Base-by-base conservation (phyloP, 2,888 invertebrate species). In the Monopis laevigella region DNA sequence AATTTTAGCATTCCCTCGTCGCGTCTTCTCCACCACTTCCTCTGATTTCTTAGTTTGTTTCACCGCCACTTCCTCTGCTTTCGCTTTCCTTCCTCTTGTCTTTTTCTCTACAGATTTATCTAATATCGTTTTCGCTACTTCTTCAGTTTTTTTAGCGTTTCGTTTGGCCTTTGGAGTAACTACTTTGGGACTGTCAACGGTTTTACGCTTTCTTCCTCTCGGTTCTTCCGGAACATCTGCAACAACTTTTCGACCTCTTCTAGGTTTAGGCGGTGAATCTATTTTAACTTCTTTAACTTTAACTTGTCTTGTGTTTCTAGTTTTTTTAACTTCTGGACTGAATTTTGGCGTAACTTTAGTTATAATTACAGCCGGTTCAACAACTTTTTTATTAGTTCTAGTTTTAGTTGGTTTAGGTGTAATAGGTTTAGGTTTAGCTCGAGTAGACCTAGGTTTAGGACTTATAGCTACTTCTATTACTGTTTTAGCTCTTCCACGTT, bases 341-440 rank as follows among this genome's bases (percentile, higher is more conserved):
- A 56, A 2, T 30, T 54, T 49, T 0, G 69, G 68, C 1, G 65
- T 60, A 0, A 62, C 59, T 45, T 65, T 63, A 2, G 40, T 45
- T 1, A 65, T 48, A 1, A 58, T 59, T 0, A 63, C 50, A 4
- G 51, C 21, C 19, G 36, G 21, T 3, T 18, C 10, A 17, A 11
- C 3, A 5, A 14, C 12, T 18, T 36, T 36, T 5, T 10, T 36
- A n/a, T 36, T 36, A 8, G 24, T 7, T 6, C 5, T 11, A 4
- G n/a, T 29, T 29, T 53, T n/a, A n/a, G n/a, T n/a, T 0, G 47
- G 18, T 30, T 36, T 35, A 18, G 39, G 13, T 13, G n/a, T 21
- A 18, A 10, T 11, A 3, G 2, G n/a, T 36, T 19, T 21, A 5
- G 19, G 36, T 21, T 18, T 19, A 4, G 19, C 36, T 2, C 36